A percentile compares a stretch with the other conserved stretches of the same genome.
phyloP scores from a whole-genome alignment of 2,888 invertebrate genomes.

The Yponomeuta malinellus region DNA sequence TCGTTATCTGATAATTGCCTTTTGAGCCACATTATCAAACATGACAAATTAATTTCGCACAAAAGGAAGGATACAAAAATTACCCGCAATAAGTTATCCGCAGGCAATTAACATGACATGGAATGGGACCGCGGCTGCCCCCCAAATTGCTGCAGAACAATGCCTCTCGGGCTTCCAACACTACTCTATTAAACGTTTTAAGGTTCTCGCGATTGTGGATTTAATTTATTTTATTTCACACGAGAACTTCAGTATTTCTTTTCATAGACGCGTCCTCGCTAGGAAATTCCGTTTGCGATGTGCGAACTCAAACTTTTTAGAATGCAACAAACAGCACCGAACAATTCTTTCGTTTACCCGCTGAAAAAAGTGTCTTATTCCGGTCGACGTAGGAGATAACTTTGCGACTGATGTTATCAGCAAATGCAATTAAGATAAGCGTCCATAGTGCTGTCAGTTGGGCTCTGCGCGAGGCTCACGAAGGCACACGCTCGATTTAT shows the following conservation, averaged over 20 bases:
- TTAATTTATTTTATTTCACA: background rate
- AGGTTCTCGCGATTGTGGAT: background rate
- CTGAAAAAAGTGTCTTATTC: conserved; percentile 7
- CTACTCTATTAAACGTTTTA: conserved; percentile 31
- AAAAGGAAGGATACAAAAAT: conserved; percentile 16
- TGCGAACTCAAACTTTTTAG: background rate
- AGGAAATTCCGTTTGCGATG: background rate
- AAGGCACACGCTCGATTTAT: conserved; percentile 51
- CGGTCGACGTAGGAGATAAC: conserved; percentile 53
- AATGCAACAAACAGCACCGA: background rate
- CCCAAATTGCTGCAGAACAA: conserved; percentile 41
- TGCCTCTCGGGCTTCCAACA: conserved; percentile 42
- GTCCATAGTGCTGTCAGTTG: conserved; percentile 56
- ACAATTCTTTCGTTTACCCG: background rate
- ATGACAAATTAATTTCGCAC: background rate
- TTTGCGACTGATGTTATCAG: conserved; percentile 59
- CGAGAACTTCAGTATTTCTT: background rate
- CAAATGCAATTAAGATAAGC: conserved; percentile 69
- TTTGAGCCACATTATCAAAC: background rate
- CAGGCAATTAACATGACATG: conserved; percentile 54
- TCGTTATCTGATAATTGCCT: background rate
- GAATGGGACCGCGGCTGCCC: conserved; percentile 42
- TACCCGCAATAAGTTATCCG: conserved; percentile 15
- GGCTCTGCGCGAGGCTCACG: conserved; percentile 48
- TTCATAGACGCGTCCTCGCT: background rate